Evolutionary conservation across 2,888 invertebrate genomes (phyloP).

Genomic region (Lutraria lutraria): DNA sequence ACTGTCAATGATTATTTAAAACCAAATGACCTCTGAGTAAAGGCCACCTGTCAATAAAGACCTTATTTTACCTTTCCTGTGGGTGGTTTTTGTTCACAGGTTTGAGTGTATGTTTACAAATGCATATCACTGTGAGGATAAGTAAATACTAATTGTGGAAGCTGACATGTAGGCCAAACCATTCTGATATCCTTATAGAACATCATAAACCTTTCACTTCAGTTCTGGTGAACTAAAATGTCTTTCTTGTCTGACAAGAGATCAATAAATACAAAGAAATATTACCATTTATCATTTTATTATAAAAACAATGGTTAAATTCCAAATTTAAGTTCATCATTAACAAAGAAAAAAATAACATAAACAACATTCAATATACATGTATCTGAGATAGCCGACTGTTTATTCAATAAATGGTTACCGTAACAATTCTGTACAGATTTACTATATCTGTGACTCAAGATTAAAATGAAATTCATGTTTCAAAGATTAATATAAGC

Average conservation of each 20-base stretch:
- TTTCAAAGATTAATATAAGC: neutral
- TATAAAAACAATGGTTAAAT: conserved; percentile 16
- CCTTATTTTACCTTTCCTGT: too few species aligned
- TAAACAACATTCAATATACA: neutral
- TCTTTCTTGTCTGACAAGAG: neutral
- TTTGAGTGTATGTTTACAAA: too few species aligned
- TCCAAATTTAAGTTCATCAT: neutral
- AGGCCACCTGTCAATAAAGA: too few species aligned
- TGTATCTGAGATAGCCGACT: neutral
- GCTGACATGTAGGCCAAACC: neutral
- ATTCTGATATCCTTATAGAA: neutral
- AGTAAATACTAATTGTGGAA: neutral
- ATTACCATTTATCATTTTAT: neutral
- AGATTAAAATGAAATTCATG: neutral
- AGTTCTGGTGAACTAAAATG: neutral
- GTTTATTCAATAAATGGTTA: neutral
- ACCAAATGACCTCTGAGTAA: too few species aligned
- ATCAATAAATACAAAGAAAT: neutral
- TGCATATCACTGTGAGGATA: too few species aligned
- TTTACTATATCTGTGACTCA: neutral
- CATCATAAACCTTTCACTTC: neutral
- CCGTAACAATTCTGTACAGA: neutral
- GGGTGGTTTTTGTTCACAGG: too few species aligned
- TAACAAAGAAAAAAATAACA: neutral
- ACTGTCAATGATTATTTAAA: too few species aligned